A percentile compares a stretch with the other conserved stretches of the same genome.
Conservation (phyloP, 1,140 invertebrate genomes). For the Goniozus legneri region DNA sequence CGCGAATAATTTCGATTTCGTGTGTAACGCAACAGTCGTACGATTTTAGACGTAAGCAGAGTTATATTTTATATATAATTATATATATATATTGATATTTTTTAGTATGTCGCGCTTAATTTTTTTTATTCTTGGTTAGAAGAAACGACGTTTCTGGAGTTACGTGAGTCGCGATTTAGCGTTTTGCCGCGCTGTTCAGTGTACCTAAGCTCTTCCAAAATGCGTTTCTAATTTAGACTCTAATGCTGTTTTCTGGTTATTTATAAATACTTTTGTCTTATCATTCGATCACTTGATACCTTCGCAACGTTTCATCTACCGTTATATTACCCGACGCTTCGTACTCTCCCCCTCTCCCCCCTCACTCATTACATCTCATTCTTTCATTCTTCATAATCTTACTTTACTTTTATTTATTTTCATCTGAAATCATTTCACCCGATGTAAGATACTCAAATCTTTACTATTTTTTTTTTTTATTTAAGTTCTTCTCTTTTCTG, state of each 20-base stretch:
- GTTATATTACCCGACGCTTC: not conserved
- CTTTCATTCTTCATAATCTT: slow-evolving; percentile 13
- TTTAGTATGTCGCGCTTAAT: no score
- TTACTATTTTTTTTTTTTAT: not conserved
- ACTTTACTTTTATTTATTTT: slow-evolving; percentile 11
- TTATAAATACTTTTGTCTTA: slow-evolving; percentile 34
- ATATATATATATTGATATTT: slow-evolving; percentile 24
- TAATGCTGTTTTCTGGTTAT: slow-evolving; percentile 27
- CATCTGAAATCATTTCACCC: not conserved
- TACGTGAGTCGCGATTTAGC: no score
- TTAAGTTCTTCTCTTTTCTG: not conserved
- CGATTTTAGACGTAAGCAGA: slow-evolving; percentile 10
- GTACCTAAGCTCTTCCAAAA: slow-evolving; percentile 37
- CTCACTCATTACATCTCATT: slow-evolving; percentile 4
- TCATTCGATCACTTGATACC: slow-evolving; percentile 9
- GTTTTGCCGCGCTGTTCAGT: slow-evolving; percentile 21
- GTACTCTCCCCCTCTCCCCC: not conserved
- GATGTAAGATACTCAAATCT: not conserved
- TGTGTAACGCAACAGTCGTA: no score
- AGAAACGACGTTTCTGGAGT: not conserved
- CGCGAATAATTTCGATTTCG: slow-evolving; percentile 1
- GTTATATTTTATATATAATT: slow-evolving; percentile 9
- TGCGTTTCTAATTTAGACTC: slow-evolving; percentile 22
- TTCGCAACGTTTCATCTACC: not conserved
- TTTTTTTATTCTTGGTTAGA: slow-evolving; percentile 12